A percentile compares a stretch with the other conserved stretches of the same genome.
Conservation (phyloP, 2,113 vertebrate species). For the Panurus biarmicus region DNA sequence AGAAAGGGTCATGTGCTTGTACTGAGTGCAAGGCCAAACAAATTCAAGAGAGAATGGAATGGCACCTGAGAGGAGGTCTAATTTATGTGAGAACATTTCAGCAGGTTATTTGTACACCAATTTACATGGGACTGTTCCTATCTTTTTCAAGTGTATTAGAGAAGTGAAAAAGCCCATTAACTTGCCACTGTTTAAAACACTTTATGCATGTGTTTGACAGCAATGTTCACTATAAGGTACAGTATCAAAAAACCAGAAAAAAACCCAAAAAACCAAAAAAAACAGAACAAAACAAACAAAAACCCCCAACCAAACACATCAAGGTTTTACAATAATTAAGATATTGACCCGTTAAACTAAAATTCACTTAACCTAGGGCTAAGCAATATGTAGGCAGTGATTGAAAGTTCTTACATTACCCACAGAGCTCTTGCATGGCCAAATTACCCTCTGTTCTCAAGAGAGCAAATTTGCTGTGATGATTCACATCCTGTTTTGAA, state of each 20-base stretch:
- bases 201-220: not conserved
- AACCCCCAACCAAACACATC: no score
- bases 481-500: conserved; percentile 40
- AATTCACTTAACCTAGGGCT: not conserved
- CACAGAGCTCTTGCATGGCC: not conserved
- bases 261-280: not conserved
- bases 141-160: not conserved
- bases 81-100: not conserved
- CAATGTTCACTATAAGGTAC: not conserved
- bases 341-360: not conserved
- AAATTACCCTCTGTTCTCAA: not conserved
- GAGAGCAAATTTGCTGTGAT: not conserved
- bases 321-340: not conserved
- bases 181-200: not conserved
- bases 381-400: conserved; percentile 6
- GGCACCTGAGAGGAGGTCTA: not conserved
- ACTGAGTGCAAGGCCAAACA: not conserved
- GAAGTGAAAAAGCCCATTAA: not conserved
- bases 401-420: conserved; percentile 14
- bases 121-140: not conserved
- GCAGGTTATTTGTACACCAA: not conserved
- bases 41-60: not conserved
- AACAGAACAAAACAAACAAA: not conserved
- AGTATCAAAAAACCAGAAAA: not conserved
- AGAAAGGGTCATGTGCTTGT: not conserved